phyloP scores from a whole-genome alignment of 1,140 invertebrate species.

The Diuraphis noxia region DNA sequence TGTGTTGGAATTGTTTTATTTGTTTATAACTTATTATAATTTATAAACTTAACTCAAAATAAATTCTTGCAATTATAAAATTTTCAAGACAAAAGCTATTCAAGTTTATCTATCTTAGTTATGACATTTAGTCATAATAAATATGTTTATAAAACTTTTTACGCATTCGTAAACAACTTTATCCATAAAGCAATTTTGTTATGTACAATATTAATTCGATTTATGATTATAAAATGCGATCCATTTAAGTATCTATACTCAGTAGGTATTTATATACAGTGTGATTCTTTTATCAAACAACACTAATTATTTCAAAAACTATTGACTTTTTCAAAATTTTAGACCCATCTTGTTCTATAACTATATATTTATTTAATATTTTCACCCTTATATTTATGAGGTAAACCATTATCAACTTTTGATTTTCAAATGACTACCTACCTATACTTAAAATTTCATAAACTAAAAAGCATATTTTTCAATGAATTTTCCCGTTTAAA shows the following conservation, averaged over 20 bases:
- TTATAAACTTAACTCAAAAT: neutral
- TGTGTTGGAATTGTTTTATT: neutral
- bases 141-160: neutral
- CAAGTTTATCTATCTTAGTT: neutral
- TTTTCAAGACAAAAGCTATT: neutral
- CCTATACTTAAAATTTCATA: neutral
- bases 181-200: neutral
- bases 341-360: too few species aligned
- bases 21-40: neutral
- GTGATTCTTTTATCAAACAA: too few species aligned
- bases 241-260: neutral
- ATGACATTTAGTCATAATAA: neutral
- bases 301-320: too few species aligned
- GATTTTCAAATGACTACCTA: too few species aligned
- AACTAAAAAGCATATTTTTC: too few species aligned
- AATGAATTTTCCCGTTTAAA: too few species aligned
- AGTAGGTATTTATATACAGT: too few species aligned
- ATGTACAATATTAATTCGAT: neutral
- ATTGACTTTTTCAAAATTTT: too few species aligned
- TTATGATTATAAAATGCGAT: neutral
- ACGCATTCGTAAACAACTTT: neutral
- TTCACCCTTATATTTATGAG: too few species aligned
- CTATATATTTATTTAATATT: too few species aligned
- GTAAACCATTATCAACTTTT: too few species aligned
- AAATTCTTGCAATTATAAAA: neutral